Percentiles rank a stretch among this genome's conserved stretches.
Conservation (phyloP, 2,888 invertebrate genomes). For the Aleiodes leptofemur region DNA sequence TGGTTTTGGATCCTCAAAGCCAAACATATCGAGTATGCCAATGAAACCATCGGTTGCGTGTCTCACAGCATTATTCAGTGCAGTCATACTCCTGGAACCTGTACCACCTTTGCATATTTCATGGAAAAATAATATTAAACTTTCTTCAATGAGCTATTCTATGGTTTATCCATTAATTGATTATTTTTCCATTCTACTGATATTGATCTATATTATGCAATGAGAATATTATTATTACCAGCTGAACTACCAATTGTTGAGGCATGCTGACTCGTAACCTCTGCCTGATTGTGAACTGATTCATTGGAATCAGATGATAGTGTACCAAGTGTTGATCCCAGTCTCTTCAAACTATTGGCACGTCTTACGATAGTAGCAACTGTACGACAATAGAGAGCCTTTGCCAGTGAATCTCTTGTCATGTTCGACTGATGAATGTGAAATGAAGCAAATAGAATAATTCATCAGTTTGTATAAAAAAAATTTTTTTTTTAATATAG, state of each 20-base stretch:
- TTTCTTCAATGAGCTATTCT: neutral
- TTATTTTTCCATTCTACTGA: no score
- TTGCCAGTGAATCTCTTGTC: constrained; percentile 92
- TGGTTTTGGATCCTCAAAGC: constrained; percentile 94
- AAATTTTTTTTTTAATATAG: neutral
- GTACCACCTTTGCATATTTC: constrained; percentile 74
- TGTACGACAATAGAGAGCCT: constrained; percentile 95
- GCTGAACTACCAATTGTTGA: constrained; percentile 83
- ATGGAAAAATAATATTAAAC: constrained; percentile 23
- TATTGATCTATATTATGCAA: no score
- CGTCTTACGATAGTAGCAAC: constrained; percentile 95
- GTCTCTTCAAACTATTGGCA: constrained; percentile 92
- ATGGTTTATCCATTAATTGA: no score
- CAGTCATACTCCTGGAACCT: constrained; percentile 94
- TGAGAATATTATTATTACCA: constrained; percentile 56
- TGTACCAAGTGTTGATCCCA: constrained; percentile 88
- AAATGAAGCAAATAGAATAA: constrained; percentile 52
- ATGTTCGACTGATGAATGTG: constrained; percentile 81
- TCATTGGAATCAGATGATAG: constrained; percentile 94
- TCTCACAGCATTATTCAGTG: constrained; percentile 92
- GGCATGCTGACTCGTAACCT: constrained; percentile 89
- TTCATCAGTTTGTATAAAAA: constrained; percentile 19
- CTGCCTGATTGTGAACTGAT: constrained; percentile 91
- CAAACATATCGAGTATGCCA: constrained; percentile 97
- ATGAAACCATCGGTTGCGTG: constrained; percentile 97